Base-by-base conservation (phyloP, 2,113 vertebrate species). In the Campylorhamphus procurvoides region DNA sequence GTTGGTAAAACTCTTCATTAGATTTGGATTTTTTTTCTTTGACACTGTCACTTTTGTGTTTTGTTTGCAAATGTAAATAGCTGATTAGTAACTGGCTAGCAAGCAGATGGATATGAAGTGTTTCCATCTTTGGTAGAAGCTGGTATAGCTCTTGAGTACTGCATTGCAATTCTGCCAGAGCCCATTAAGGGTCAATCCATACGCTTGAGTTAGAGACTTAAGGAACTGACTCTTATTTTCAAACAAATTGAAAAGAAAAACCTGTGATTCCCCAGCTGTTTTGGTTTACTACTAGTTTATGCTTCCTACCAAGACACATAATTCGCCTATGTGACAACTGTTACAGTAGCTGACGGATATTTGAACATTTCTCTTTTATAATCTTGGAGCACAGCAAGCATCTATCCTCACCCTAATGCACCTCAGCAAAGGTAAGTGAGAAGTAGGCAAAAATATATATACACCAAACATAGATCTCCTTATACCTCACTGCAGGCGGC, bases 391-490 rank as follows among this genome's bases (percentile, higher is more conserved):
- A 71, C 6, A 52, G 85, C 49, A 7, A 56, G 6, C 7, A 52
- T 23, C 24, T 50, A 28, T 39, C 81, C 35, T 87, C 12, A 37
- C 8, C 35, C 4, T 23, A 37, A 49, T 13, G 10, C 1, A 0
- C 6, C 18, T 31, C 44, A 8, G 14, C 12, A 49, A 59, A 63
- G 2, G 4, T 29, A 42, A 63, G 17, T 1, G 0, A 55, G 12
- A 16, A 68, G 9, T n/a, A 83, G 50, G 20, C 29, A 46, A 62
- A 82, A 37, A 74, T 24, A 10, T 9, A 28, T 6, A 4, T 14
- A 9, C 10, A 10, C 3, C 8, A 14, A 12, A 12, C 10, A 6
- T 8, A 6, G 6, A 2, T 1, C 1, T 8, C 14, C 14, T 39
- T 24, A 47, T 23, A 19, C 4, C 7, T 28, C 7, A 7, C 15